Conservation (phyloP, 2,113 vertebrate genomes). For the Saccopteryx bilineata region DNA sequence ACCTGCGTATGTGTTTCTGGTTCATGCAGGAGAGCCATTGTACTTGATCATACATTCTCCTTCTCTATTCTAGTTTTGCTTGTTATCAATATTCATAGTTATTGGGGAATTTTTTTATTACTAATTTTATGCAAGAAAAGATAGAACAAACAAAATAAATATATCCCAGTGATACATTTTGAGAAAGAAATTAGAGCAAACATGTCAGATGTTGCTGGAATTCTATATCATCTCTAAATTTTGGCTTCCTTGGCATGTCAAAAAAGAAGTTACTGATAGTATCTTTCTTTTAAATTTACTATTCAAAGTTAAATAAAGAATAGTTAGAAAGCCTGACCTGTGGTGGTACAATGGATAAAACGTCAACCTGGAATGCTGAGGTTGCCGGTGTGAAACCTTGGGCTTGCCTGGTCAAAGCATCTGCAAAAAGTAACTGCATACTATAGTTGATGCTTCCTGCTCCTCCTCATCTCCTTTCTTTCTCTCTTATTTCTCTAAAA, state of each 20-base stretch:
- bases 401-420: too few species aligned
- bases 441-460: too few species aligned
- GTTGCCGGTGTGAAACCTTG: too few species aligned
- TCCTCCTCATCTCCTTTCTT: too few species aligned
- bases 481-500: too few species aligned
- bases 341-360: too few species aligned
- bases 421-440: too few species aligned
- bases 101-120: neutral
- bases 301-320: neutral
- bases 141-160: neutral
- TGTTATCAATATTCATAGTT: neutral
- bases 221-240: neutral
- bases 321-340: neutral
- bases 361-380: too few species aligned
- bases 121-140: neutral
- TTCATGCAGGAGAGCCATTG: neutral
- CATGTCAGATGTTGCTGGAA: neutral
- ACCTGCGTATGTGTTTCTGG: neutral
- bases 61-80: neutral
- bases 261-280: neutral
- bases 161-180: neutral
- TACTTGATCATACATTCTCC: neutral
- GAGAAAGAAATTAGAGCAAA: neutral
- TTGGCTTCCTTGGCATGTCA: neutral
- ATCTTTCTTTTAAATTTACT: neutral